Base-by-base conservation (phyloP, 2,797 vertebrate species). In the Cossypha heuglini region DNA sequence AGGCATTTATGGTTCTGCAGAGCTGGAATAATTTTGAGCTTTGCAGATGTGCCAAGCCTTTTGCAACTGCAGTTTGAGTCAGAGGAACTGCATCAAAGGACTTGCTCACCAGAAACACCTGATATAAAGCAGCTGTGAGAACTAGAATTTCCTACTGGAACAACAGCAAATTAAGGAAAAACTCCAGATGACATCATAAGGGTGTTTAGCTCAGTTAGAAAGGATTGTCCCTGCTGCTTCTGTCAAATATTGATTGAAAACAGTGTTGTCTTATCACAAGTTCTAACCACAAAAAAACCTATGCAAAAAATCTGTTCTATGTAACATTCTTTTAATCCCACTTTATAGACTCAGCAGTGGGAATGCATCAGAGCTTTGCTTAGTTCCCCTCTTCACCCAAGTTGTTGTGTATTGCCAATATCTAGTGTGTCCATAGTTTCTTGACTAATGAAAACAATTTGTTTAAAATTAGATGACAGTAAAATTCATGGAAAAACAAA, bases 391-490 rank as follows among this genome's bases (percentile, higher is more conserved):
- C 10, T 10, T 43, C 42, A 79, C 3, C 25, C 12, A 22, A 38
- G 5, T 52, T 68, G 45, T 8, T 8, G 5, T 20, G 9, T 66
- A 10, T 62, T 76, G 38, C 4, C 43, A 24, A 24, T 52, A 42
- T 24, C 7, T 7, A 6, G 8, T 26, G 5, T 62, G 12, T 37
- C 17, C 29, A 4, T 16, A 28, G 7, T 38, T 82, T 69, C 88
- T 86, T 93, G 81, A 62, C 55, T 88, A 80, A 87, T 42, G 68
- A 31, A 58, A 48, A n/a, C 11, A 49, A 54, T 71, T 79, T 85
- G 37, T 88, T 83, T 92, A 88, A 77, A 90, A 91, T 77, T 62
- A 76, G 68, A 83, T 77, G 19, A 67, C 85, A 88, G 68, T 72
- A 92, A 86, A 92, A 48, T 77, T 6, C 6, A 18, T 24, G 40